phyloP scores from a whole-genome alignment of 1,140 invertebrate species.

The Trichonephila clavipes region DNA sequence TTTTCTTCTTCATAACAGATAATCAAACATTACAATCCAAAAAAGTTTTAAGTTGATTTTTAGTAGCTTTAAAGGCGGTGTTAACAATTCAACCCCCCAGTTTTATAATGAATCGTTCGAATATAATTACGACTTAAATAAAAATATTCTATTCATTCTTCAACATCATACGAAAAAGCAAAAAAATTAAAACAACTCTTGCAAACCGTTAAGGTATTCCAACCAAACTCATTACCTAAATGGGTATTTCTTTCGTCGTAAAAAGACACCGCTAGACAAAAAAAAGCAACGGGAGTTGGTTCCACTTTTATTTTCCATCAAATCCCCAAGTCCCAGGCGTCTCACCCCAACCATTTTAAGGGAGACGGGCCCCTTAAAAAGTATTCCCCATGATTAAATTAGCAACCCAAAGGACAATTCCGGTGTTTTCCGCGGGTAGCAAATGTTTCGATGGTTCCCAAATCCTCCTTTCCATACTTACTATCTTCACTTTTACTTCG shows the following conservation, averaged over 20 bases:
- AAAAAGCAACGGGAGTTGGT: neutral
- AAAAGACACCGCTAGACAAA: neutral
- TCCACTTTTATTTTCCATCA: neutral
- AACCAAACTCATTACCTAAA: neutral
- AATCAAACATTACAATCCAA: no score
- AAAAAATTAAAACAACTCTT: no score
- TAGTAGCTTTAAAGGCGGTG: no score
- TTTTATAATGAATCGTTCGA: no score
- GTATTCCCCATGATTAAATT: slow-evolving; percentile 22
- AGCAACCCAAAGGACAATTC: slow-evolving; percentile 20
- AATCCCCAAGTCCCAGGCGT: neutral
- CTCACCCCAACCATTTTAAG: neutral
- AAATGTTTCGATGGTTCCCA: neutral
- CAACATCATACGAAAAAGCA: no score
- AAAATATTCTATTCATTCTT: no score
- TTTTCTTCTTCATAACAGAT: no score
- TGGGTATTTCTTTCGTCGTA: neutral
- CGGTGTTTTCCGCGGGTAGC: neutral
- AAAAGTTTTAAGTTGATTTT: no score
- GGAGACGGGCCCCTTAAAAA: neutral
- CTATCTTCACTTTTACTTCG: slow-evolving; percentile 37
- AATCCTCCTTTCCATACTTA: neutral
- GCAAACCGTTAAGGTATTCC: neutral
- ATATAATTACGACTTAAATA: no score
- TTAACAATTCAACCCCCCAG: no score